Conservation (phyloP, 2,888 invertebrate genomes). For the Steinernema carpocapsae region DNA sequence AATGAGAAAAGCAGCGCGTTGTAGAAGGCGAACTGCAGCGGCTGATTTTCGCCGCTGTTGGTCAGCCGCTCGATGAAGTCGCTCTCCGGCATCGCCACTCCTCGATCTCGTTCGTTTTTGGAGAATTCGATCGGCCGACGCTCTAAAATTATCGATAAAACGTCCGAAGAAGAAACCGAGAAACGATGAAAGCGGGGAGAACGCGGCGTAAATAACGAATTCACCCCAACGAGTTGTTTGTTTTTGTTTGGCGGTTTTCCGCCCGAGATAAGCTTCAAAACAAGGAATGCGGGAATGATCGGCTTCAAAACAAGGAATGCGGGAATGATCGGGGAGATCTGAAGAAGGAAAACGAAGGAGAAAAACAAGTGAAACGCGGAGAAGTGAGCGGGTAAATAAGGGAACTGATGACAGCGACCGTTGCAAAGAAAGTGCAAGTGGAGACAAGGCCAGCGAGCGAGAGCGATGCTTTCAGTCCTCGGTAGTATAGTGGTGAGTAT, state of each 20-base stretch:
- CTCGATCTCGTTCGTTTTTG: too few relatives aligned
- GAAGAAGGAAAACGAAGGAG: slow-evolving; percentile 11
- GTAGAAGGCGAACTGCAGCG: slow-evolving; percentile 64
- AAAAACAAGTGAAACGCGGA: neutral
- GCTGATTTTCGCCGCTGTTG: slow-evolving; percentile 55
- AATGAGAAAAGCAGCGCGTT: slow-evolving; percentile 61
- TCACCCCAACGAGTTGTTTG: too few relatives aligned
- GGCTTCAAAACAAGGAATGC: neutral
- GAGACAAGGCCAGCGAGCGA: neutral
- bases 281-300: neutral
- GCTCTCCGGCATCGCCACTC: neutral
- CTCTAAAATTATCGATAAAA: neutral
- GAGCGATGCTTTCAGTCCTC: too few relatives aligned
- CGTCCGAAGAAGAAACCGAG: neutral
- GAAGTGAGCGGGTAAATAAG: slow-evolving; percentile 10
- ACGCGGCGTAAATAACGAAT: too few relatives aligned
- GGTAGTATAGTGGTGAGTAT: too few relatives aligned
- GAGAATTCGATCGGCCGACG: neutral
- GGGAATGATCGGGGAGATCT: too few relatives aligned
- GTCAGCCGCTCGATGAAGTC: slow-evolving; percentile 38
- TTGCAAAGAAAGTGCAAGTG: neutral
- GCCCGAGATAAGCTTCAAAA: slow-evolving; percentile 4
- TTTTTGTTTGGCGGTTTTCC: slow-evolving; percentile 13
- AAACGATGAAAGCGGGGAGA: neutral
- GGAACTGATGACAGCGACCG: neutral